These are phyloP conservation scores for Naja naja DNA, from an alignment of 2,113 vertebrate species.

Conservation along the genomic window DNA sequence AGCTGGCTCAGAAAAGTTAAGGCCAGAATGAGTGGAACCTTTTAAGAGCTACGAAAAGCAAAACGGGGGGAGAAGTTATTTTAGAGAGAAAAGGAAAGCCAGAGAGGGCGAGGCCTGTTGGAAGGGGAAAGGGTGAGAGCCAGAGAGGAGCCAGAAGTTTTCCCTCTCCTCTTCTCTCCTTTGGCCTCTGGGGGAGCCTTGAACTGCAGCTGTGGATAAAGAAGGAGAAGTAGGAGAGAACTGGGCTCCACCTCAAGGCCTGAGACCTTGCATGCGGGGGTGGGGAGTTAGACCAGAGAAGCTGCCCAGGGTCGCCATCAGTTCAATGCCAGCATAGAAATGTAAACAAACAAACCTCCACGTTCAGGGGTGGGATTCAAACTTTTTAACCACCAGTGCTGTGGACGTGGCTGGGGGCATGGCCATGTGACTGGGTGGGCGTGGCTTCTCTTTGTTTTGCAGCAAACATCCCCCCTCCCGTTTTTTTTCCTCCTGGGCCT, in stretches of 20 bases:
- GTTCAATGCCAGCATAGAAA: neutral
- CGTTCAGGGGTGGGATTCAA: too few relatives aligned
- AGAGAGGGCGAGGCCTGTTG: rapidly evolving
- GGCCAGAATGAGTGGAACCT: neutral
- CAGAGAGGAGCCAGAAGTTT: neutral
- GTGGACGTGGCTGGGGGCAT: too few relatives aligned
- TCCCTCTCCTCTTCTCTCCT: neutral
- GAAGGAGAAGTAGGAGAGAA: neutral
- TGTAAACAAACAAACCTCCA: too few relatives aligned
- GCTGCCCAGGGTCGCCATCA: neutral
- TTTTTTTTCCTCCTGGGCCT: too few relatives aligned
- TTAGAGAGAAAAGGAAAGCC: neutral
- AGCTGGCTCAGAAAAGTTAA: neutral
- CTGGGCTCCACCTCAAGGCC: neutral
- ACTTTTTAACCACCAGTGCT: too few relatives aligned
- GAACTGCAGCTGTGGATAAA: neutral
- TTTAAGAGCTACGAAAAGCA: neutral
- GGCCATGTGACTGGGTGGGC: too few relatives aligned
- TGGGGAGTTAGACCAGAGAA: neutral
- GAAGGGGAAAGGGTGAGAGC: neutral
- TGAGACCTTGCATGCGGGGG: too few relatives aligned
- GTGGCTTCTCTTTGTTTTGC: too few relatives aligned
- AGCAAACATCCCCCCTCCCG: too few relatives aligned
- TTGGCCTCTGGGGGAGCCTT: neutral
- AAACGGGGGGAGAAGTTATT: neutral